phyloP scores from a whole-genome alignment of 2,888 invertebrate species.

The Plebejus melissa region DNA sequence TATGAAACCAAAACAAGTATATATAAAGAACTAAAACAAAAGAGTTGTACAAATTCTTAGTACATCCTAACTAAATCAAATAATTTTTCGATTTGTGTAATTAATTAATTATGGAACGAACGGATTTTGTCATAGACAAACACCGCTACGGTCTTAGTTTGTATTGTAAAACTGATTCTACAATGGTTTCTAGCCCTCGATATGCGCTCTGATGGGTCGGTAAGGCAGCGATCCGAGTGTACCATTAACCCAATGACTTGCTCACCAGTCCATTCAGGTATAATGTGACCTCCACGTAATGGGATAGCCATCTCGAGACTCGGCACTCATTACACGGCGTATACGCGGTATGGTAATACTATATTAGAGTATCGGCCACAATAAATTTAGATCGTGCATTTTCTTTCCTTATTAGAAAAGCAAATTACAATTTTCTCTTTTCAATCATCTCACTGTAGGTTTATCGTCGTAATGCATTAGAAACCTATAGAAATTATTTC shows the following conservation, averaged over 20 bases:
- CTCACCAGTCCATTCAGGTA: slow-evolving; percentile 57
- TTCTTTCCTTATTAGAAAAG: slow-evolving; percentile 6
- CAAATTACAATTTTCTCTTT: slow-evolving; percentile 22
- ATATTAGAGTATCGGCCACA: slow-evolving; percentile 23
- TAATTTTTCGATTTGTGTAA: not conserved
- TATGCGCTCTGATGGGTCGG: slow-evolving; percentile 49
- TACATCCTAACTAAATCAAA: no score
- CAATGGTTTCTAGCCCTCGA: slow-evolving; percentile 40
- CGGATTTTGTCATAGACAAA: no score
- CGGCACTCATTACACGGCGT: slow-evolving; percentile 9
- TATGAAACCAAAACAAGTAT: no score
- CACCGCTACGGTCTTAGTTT: slow-evolving; percentile 38
- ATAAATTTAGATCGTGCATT: slow-evolving; percentile 17
- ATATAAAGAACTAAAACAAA: no score
- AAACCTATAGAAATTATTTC: slow-evolving; percentile 23
- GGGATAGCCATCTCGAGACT: slow-evolving; percentile 33
- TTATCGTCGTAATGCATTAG: slow-evolving; percentile 22
- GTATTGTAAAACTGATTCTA: slow-evolving; percentile 40
- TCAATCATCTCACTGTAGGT: slow-evolving; percentile 8
- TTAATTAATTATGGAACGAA: no score
- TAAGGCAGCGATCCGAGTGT: slow-evolving; percentile 57
- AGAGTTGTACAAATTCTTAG: no score
- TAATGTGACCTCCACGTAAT: slow-evolving; percentile 42
- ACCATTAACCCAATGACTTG: slow-evolving; percentile 73
- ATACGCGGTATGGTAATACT: slow-evolving; percentile 23